Evolutionary conservation across 1,140 invertebrate genomes (phyloP).

Genomic region (Drosophila leontia): DNA sequence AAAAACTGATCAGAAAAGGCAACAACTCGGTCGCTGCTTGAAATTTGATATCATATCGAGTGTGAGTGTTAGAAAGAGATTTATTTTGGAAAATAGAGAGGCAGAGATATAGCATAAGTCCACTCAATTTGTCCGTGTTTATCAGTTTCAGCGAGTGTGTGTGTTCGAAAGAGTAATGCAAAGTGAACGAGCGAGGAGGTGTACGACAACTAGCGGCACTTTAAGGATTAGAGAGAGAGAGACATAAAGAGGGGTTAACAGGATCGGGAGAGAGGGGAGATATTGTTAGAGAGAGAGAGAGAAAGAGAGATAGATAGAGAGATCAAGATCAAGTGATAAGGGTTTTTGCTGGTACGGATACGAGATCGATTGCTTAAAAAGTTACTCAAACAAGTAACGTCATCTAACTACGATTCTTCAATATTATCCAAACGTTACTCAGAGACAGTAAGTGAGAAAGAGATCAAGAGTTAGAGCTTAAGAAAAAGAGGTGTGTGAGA

Average conservation of each 20-base stretch:
- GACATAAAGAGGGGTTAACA: conserved; percentile 17
- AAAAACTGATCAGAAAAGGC: conserved; percentile 8
- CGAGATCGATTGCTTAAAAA: conserved; percentile 56
- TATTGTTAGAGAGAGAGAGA: conserved; percentile 23
- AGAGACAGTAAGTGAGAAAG: conserved; percentile 43
- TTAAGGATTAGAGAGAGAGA: conserved; percentile 25
- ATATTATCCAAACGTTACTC: conserved; percentile 51
- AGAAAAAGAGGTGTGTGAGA: conserved; percentile 20
- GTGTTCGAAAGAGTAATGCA: conserved; percentile 33
- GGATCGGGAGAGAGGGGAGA: conserved; percentile 17
- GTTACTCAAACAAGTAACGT: conserved; percentile 48
- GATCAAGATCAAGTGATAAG: conserved; percentile 39
- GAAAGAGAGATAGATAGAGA: neutral
- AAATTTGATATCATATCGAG: conserved; percentile 9
- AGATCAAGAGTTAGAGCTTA: conserved; percentile 38
- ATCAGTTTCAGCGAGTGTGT: conserved; percentile 6
- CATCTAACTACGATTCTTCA: conserved; percentile 51
- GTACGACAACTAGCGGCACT: conserved; percentile 53
- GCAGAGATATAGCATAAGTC: conserved; percentile 21
- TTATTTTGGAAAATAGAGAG: conserved; percentile 8
- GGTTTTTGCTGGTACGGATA: conserved; percentile 48
- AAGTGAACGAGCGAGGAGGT: conserved; percentile 55
- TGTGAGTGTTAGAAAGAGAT: conserved; percentile 18
- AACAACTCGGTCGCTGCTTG: conserved; percentile 19
- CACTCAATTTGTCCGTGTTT: conserved; percentile 25